A percentile compares a stretch with the other conserved stretches of the same genome.
These are phyloP conservation scores for Echeneis naucrates DNA, from an alignment of 2,797 vertebrate species.

Conservation along the genomic window DNA sequence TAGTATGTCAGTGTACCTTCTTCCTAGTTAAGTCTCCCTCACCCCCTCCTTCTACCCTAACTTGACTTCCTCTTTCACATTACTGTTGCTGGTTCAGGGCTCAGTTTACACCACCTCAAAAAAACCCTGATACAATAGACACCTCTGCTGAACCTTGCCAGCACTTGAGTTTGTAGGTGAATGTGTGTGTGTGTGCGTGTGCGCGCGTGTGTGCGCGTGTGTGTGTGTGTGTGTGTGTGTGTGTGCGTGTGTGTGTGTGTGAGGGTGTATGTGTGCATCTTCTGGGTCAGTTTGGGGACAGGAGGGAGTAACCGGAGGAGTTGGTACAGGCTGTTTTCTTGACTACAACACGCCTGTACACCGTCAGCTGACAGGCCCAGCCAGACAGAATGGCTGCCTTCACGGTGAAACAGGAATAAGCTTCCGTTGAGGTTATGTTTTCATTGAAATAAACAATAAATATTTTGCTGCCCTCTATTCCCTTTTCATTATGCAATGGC, in stretches of 20 bases:
- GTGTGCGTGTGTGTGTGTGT: slow-evolving; percentile 5
- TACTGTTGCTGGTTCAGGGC: slow-evolving; percentile 3
- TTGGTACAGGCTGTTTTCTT: slow-evolving; percentile 5
- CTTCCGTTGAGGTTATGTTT: neutral
- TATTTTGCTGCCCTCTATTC: neutral
- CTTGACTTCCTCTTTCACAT: neutral
- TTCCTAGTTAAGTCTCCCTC: neutral
- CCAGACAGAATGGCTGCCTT: neutral
- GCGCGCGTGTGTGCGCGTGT: neutral
- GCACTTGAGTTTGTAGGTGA: neutral
- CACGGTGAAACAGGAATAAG: neutral
- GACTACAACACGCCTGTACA: slow-evolving; percentile 27
- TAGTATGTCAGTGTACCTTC: neutral
- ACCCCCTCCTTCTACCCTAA: neutral
- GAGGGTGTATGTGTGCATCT: slow-evolving; percentile 24
- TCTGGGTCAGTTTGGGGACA: slow-evolving; percentile 50
- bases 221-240: neutral
- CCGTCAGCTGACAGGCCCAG: neutral
- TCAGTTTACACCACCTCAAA: slow-evolving; percentile 33
- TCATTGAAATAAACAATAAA: neutral
- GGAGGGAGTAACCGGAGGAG: slow-evolving; percentile 40
- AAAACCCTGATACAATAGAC: slow-evolving; percentile 34
- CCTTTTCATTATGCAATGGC: neutral
- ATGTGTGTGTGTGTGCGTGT: slow-evolving; percentile 11
- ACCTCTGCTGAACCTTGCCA: slow-evolving; percentile 28